These are phyloP conservation scores for Aulostomus chinensis DNA, from an alignment of 2,797 vertebrate genomes.

Conservation along the genomic window DNA sequence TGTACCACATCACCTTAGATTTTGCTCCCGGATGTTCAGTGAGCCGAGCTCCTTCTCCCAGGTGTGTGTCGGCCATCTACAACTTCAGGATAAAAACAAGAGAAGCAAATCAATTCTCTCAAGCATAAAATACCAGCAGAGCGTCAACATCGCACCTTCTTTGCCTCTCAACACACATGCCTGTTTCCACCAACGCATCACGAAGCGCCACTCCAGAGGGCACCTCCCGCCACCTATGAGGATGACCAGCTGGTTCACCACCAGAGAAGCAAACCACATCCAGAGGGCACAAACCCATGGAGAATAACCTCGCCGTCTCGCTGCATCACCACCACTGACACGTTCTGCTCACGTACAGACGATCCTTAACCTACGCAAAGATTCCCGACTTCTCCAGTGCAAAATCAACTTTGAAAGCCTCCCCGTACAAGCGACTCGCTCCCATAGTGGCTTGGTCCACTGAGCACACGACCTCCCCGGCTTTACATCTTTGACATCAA, in stretches of 20 bases:
- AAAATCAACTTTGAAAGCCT: constrained; percentile 62
- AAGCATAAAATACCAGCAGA: too few species aligned
- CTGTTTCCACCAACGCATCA: neutral
- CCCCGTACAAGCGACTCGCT: constrained; percentile 25
- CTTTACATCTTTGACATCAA: too few species aligned
- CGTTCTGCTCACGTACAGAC: constrained; percentile 24
- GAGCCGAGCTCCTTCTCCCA: constrained; percentile 6
- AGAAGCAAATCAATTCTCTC: too few species aligned
- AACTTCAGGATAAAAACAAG: constrained; percentile 13
- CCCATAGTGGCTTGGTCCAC: constrained; percentile 51
- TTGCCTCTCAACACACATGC: constrained; percentile 32
- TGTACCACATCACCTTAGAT: neutral
- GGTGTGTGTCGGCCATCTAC: neutral
- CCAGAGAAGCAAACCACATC: too few species aligned
- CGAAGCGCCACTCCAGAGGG: too few species aligned
- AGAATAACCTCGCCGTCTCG: neutral
- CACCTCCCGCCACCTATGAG: too few species aligned
- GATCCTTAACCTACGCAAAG: constrained; percentile 11
- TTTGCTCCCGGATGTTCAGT: constrained; percentile 8
- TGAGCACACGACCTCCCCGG: constrained; percentile 13
- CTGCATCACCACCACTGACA: constrained; percentile 14
- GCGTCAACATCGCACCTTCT: constrained; percentile 28
- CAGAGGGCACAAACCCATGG: too few species aligned
- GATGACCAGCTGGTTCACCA: neutral
- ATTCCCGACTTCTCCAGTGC: constrained; percentile 53